Evolutionary conservation across 2,113 vertebrate species (phyloP).

Genomic region (Polypterus bichir): DNA sequence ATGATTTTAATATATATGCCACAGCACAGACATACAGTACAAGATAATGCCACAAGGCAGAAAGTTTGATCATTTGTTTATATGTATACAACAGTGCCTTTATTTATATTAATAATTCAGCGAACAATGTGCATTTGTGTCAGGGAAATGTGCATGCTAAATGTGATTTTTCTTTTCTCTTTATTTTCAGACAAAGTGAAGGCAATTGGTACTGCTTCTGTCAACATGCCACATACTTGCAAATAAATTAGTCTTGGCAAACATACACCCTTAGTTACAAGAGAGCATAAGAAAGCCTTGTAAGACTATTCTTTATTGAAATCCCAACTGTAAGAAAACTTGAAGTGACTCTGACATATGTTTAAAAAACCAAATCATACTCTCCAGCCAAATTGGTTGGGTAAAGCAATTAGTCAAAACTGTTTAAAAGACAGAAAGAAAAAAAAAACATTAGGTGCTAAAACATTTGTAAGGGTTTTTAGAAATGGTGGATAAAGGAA

Average conservation of each 20-base stretch:
- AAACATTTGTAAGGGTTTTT: not conserved
- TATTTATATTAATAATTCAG: constrained; percentile 3
- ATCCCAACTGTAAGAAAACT: constrained; percentile 1
- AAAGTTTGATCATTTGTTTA: not conserved
- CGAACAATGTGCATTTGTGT: constrained; percentile 1
- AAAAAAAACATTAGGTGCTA: not conserved
- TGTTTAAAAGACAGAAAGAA: constrained; percentile 9
- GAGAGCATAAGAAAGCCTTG: constrained; percentile 1
- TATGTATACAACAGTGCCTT: constrained; percentile 6
- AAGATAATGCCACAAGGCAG: not conserved
- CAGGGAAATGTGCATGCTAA: not conserved
- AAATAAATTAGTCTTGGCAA: constrained; percentile 4
- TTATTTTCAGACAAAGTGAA: constrained; percentile 3
- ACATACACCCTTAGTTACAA: constrained; percentile 5
- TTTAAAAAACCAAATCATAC: constrained; percentile 8
- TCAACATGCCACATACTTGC: constrained; percentile 3
- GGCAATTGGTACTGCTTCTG: not conserved
- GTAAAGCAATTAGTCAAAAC: constrained; percentile 8
- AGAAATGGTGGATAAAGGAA: not conserved
- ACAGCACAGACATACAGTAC: not conserved
- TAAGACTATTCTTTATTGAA: constrained; percentile 6
- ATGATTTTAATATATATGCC: constrained; percentile 4
- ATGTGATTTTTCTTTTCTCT: constrained; percentile 1
- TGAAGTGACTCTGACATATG: constrained; percentile 10
- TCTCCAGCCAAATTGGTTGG: constrained; percentile 4